Evolutionary conservation across 37 sponge, comb jelly and placozoan genomes (phyloP), one percentile per base, ranked within the genome.

Genomic region (Hormiphora californensis): DNA sequence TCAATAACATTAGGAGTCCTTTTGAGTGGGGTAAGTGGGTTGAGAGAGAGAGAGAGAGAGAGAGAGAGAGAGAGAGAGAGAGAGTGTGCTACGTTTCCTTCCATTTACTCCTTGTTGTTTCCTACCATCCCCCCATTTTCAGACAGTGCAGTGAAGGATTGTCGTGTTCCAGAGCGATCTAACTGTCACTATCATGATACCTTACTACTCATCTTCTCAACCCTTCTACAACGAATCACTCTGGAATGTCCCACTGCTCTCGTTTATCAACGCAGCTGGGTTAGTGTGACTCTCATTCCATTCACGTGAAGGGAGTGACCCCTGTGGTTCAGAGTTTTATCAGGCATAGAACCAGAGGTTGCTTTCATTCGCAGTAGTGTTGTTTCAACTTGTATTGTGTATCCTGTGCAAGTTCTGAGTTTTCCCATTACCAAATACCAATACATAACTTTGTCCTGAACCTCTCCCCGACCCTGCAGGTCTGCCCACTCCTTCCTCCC

Each of bases 91-190:
- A 57, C 23, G 25, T 23, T 5, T 57, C 11, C 61, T 57, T 5
- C 22, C 7, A n/a, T n/a, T 21, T n/a, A 57, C 22, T 57, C 22
- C 23, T 17, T n/a, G 25, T 57, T 4, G 11, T 5, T n/a, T 7
- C 11, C 61, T n/a, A 17, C 23, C 4, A n/a, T n/a, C 61, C 7
- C 23, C 4, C 5, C 22, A 12, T 46, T 17, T 8, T 17, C 67
- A 65, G 67, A 65, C 37, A 65, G 37, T 65, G 67, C 67, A 33
- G 67, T 65, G 28, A 65, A 65, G 17, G 67, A 65, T 1, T 65
- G 67, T 17, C 67, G 35, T 38, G 37, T 65, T 38, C 67, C 67
- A 27, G 67, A 36, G 19, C 3, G 37, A 31, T 65, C 67, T 33
- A 19, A 65, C 67, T 65, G 67, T 7, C 37, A 21, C 15, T 65